phyloP scores from a whole-genome alignment of 2,113 vertebrate genomes.

The Ailuropoda melanoleuca region DNA sequence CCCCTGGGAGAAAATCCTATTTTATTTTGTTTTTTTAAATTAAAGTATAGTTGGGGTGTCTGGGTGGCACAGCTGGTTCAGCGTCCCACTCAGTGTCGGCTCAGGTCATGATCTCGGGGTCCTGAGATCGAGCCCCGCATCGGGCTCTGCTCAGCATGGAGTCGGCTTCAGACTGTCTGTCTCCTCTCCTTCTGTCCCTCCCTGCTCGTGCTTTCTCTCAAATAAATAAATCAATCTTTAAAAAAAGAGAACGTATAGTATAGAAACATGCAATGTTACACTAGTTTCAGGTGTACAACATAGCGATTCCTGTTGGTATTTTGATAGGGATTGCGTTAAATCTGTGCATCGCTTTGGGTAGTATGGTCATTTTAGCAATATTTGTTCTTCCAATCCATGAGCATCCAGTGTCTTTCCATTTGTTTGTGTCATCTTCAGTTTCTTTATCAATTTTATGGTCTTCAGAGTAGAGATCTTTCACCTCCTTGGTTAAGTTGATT shows the following conservation, averaged over 20 bases:
- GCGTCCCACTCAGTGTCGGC: not conserved
- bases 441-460: not conserved
- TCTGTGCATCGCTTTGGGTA: not conserved
- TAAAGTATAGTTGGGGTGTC: not conserved
- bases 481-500: not conserved
- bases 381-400: not conserved
- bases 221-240: not conserved
- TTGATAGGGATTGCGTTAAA: not conserved
- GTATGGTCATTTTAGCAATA: not conserved
- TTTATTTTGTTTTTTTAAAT: not conserved
- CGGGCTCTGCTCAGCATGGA: not conserved
- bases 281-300: not conserved
- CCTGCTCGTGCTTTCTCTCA: not conserved
- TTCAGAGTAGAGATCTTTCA: not conserved
- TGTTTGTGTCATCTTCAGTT: not conserved
- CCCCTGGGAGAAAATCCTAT: not conserved
- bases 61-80: not conserved
- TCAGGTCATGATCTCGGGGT: not conserved
- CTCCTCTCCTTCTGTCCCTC: not conserved
- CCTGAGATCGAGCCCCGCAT: not conserved
- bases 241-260: not conserved
- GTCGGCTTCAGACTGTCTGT: not conserved
- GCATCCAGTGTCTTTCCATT: not conserved
- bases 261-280: not conserved
- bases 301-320: not conserved